Evolutionary conservation across 30 jellyfish, hydroid and myxozoan species (phyloP).

Genomic region (Aurelia aurita complex sp. Pacific): DNA sequence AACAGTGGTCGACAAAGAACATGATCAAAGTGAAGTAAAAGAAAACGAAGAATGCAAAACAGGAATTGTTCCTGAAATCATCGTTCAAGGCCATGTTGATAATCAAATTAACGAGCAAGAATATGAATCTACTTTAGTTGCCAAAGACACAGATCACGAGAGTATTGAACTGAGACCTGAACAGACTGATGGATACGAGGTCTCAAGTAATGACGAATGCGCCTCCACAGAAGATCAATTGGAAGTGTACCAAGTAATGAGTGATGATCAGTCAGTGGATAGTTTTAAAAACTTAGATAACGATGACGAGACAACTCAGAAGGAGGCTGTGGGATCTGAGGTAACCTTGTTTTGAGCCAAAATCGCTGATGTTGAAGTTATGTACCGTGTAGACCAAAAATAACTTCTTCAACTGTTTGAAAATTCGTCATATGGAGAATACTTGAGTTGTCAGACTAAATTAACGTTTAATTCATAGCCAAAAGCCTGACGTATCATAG

Average conservation of each 20-base stretch:
- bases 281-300: constrained; percentile 11
- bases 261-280: constrained; percentile 35
- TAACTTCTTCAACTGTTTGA: no score
- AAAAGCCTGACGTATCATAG: no score
- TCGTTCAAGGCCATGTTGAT: background rate
- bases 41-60: background rate
- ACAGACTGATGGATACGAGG: constrained; percentile 8
- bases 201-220: background rate
- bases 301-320: constrained; percentile 1
- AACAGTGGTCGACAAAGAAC: no score
- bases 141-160: background rate
- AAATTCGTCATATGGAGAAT: no score
- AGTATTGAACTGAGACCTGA: background rate
- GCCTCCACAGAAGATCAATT: constrained; percentile 29
- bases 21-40: no score
- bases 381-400: no score
- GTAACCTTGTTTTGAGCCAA: background rate
- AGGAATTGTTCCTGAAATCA: constrained; percentile 7
- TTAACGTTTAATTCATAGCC: no score
- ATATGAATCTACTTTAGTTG: constrained; percentile 16
- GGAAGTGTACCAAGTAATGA: background rate
- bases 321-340: background rate
- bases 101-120: background rate
- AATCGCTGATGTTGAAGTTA: no score
- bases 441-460: no score